Base-by-base conservation (phyloP, 2,888 invertebrate genomes). In the Coleophora flavipennella region DNA sequence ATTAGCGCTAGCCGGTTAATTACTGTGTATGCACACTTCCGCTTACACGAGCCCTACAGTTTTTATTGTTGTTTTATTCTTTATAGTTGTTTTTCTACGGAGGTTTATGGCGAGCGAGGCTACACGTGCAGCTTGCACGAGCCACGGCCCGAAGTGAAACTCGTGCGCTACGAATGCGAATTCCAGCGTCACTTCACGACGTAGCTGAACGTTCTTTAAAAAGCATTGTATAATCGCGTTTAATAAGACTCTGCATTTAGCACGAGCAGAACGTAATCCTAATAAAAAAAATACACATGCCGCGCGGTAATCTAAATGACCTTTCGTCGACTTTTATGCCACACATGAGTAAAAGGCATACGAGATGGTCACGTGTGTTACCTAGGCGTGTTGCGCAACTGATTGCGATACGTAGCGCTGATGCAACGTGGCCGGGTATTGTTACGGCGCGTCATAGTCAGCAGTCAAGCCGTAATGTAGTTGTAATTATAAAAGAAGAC, bases 21-120 rank as follows among this genome's bases (percentile, higher is more conserved):
- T 20, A 20, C 20, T 6, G 20, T 6, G 20, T n/a, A 20, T 20
- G 20, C 20, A 20, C 20, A 4, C 6, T 20, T 20, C 20, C 20
- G 20, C 20, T 20, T 20, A 20, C 20, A 3, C 20, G 20, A 13
- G 11, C 12, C 9, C 11, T 11, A 12, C 11, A 12, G 33, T n/a
- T n/a, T 11, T 10, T 29, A 20, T 20, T 20, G 20, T 20, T 6
- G 2, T 7, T 33, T 33, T 34, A 34, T 3, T 10, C 20, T 20
- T 20, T 20, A 20, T 20, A 20, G 20, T 20, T 6, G 20, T n/a
- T 36, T 32, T 32, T 25, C 25, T 32, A 33, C 27, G 28, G 40
- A 35, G 14, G 36, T 39, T 54, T 58, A 62, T 55, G 51, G 57
- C 58, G 48, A 51, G 57, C 58, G 48, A 49, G 63, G 67, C 67